Base-by-base conservation (phyloP, 2,797 vertebrate species). In the Crocidura indochinensis region DNA sequence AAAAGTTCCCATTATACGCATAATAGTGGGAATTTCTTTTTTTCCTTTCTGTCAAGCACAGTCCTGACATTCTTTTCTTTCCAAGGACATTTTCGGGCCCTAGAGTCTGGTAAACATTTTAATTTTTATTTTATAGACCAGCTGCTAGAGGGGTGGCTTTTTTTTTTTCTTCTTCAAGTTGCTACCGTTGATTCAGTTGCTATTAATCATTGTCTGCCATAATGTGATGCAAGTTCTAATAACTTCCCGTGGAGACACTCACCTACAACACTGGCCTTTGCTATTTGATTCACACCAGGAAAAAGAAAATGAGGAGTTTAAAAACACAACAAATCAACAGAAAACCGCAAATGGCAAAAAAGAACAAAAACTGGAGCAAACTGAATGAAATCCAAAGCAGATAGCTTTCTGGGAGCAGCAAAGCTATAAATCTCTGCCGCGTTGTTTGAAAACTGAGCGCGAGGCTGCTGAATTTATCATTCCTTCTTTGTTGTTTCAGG, bases 211-310 rank as follows among this genome's bases (percentile, higher is more conserved):
- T 95, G 97, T 96, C 96, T 98, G 97, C 97, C 96, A 96, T 97
- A 97, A 97, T 97, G 98, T 98, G 98, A 98, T 95, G 96, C 97
- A 97, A 95, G 96, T 97, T 98, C 97, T 98, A 97, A 98, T 98
- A 97, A 96, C 97, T 97, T 98, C 98, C 98, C 98, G 98, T 98
- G 97, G 98, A 98, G 97, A 97, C 22, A 20, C 98, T 98, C 98
- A 98, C 97, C 96, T 98, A 97, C 97, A 97, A 97, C 97, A 96
- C 97, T 97, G 87, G 97, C 97, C 98, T 99, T 99, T 99, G 98
- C 98, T 99, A 99, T 98, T 98, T 98, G 96, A 98, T 98, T 98
- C 98, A 98, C 98, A 98, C 97, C 98, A 98, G 98, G 98, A 98
- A 98, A 98, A 98, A 98, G 98, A 98, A 98, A 98, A 98, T 96